These are phyloP conservation scores for Aurelia coerulea DNA, from an alignment of 30 jellyfish, hydroid and myxozoan species.

Conservation along the genomic window DNA sequence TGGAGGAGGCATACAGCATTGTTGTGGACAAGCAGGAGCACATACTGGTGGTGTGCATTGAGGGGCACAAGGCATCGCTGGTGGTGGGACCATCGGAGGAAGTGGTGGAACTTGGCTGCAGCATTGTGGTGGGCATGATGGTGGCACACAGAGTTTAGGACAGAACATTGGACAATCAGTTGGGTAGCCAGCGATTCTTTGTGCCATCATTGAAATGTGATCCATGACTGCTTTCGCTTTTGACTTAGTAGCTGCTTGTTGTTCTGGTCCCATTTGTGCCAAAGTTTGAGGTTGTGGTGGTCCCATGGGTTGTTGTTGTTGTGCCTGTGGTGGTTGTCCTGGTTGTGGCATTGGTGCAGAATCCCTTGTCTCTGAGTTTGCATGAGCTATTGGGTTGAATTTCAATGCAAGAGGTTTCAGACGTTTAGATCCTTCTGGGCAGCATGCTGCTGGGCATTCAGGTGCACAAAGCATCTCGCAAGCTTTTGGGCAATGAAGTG, in stretches of 20 bases:
- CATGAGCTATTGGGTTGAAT: constrained; percentile 54
- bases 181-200: constrained; percentile 84
- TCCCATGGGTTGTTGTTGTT: constrained; percentile 34
- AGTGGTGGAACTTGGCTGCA: constrained; percentile 79
- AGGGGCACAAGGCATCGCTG: constrained; percentile 68
- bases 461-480: constrained; percentile 94
- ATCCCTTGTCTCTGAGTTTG: constrained; percentile 30
- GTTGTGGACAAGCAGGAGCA: constrained; percentile 63
- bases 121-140: constrained; percentile 87
- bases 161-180: constrained; percentile 95
- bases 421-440: constrained; percentile 90
- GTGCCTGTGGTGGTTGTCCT: constrained; percentile 54
- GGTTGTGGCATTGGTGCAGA: constrained; percentile 66
- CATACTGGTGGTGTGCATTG: constrained; percentile 71
- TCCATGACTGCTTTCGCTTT: constrained; percentile 69
- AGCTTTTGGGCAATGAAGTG: constrained; percentile 78
- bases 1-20: constrained; percentile 65
- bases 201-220: constrained; percentile 70
- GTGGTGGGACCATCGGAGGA: constrained; percentile 89
- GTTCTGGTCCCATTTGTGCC: constrained; percentile 85
- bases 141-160: constrained; percentile 91
- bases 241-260: constrained; percentile 84
- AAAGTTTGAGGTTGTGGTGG: constrained; percentile 59
- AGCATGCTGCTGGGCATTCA: constrained; percentile 92
- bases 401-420: constrained; percentile 75